These are phyloP conservation scores for Geotrypetes seraphini DNA, from an alignment of 2,797 vertebrate genomes.

Conservation along the genomic window DNA sequence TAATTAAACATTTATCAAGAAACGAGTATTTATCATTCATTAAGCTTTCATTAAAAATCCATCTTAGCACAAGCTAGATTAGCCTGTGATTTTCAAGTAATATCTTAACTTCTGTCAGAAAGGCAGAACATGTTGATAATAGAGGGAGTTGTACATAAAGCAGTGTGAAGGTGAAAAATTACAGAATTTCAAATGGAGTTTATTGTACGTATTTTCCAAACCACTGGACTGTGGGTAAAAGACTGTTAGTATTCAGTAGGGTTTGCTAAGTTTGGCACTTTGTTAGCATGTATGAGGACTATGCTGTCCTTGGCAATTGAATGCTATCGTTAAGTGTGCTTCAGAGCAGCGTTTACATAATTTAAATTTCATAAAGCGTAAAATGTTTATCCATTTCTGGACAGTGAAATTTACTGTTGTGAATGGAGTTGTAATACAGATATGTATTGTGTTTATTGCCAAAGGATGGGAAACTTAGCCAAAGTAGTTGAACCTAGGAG, in stretches of 20 bases:
- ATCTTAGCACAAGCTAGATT: conserved; percentile 57
- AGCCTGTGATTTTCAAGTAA: conserved; percentile 57
- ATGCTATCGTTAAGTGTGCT: conserved; percentile 16
- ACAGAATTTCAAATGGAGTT: conserved; percentile 9
- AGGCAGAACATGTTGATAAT: conserved; percentile 21
- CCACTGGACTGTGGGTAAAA: not conserved
- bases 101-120: conserved; percentile 52
- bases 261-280: conserved; percentile 16
- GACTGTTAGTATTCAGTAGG: conserved; percentile 13
- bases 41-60: conserved; percentile 74
- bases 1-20: conserved; percentile 80
- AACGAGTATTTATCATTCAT: conserved; percentile 75
- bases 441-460: conserved; percentile 1
- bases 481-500: too few relatives aligned
- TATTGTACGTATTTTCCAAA: conserved; percentile 3
- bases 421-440: conserved; percentile 12
- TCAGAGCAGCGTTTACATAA: conserved; percentile 16
- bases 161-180: conserved; percentile 20
- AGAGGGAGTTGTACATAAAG: conserved; percentile 11
- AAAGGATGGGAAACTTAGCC: too few relatives aligned
- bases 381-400: conserved; percentile 10
- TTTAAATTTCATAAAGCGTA: conserved; percentile 12
- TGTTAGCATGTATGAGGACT: conserved; percentile 13
- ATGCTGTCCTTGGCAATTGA: conserved; percentile 16
- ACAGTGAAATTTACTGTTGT: conserved; percentile 3